Base-by-base conservation (phyloP, 2,113 vertebrate genomes). In the Gadus macrocephalus region DNA sequence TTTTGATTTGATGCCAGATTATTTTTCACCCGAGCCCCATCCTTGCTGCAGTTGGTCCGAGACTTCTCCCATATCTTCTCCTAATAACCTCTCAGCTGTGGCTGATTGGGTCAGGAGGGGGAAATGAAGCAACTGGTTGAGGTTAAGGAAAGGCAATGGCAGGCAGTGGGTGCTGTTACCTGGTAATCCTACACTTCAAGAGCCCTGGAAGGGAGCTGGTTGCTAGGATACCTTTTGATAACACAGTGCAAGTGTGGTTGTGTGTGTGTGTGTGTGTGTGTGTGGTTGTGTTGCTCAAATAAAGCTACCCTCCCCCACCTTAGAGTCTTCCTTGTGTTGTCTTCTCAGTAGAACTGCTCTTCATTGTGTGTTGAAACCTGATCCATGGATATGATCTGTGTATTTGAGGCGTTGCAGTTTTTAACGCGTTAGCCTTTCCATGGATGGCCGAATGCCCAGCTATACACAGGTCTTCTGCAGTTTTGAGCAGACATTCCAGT, bases 211-310 rank as follows among this genome's bases (percentile, higher is more conserved):
- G 81, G 74, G 76, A 75, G 68, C 81, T 64, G 62, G 91, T 92
- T 92, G 91, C 91, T 84, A 88, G 78, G 91, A 88, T 87, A 91
- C 91, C 79, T 80, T 78, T 85, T 83, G 78, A 86, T 89, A 87
- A 88, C 83, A 85, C 73, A 82, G 67, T 74, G 80, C 64, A 79
- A 65, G 70, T 66, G 31, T 42, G 49, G 62, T 55, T 66, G 28
- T 38, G 53, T 64, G 42, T 68, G 63, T 67, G 66, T 55, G 42
- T 72, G 61, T 65, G 31, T 35, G 31, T 35, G 31, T 35, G 31
- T 35, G 31, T 35, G 31, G 25, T 66, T 59, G 3, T 35, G 53
- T 67, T 81, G 69, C 4, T 80, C 15, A 49, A 22, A 55, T 53
- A 79, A 79, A 78, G 58, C 68, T 63, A 19, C 84, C 78, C 72